Evolutionary conservation across 2,797 vertebrate species (phyloP).

Genomic region (Oryzias dopingdopingensis): DNA sequence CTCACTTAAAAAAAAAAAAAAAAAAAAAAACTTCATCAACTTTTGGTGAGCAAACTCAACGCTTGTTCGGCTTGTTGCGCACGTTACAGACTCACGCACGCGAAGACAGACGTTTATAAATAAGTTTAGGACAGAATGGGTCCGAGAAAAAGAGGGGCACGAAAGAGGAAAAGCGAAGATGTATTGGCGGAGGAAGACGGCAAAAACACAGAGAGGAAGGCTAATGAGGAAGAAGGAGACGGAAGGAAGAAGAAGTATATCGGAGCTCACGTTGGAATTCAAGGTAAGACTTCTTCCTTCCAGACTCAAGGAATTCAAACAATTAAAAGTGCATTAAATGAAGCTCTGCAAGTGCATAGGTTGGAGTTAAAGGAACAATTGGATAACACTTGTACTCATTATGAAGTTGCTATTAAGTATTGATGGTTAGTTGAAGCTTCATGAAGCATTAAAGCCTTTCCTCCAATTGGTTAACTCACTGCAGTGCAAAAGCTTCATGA

Average conservation of each 20-base stretch:
- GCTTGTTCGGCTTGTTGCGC: too few relatives aligned
- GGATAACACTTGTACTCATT: too few relatives aligned
- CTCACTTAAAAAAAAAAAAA: background rate
- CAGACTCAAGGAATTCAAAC: too few relatives aligned
- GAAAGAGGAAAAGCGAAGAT: slow-evolving; percentile 49
- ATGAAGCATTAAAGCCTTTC: too few relatives aligned
- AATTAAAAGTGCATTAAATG: too few relatives aligned
- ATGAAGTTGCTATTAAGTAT: too few relatives aligned
- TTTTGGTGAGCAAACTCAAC: slow-evolving; percentile 19
- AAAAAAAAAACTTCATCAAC: slow-evolving; percentile 49
- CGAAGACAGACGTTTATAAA: background rate
- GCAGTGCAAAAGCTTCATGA: too few relatives aligned
- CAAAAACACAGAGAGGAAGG: slow-evolving; percentile 1
- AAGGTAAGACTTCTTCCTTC: slow-evolving; percentile 52
- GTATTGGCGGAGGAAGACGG: slow-evolving; percentile 11
- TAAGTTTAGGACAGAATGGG: slow-evolving; percentile 43
- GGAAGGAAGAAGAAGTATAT: slow-evolving; percentile 67
- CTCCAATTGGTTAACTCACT: too few relatives aligned
- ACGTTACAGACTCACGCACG: too few relatives aligned
- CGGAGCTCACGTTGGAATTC: slow-evolving; percentile 77
- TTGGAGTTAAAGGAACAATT: too few relatives aligned
- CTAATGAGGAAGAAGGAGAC: slow-evolving; percentile 12
- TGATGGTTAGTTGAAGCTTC: too few relatives aligned
- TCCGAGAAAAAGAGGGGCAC: slow-evolving; percentile 45
- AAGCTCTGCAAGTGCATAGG: too few relatives aligned